Evolutionary conservation across 2,888 invertebrate genomes (phyloP), one percentile per base, ranked within the genome.

Genomic region (Drosophila ochracea): DNA sequence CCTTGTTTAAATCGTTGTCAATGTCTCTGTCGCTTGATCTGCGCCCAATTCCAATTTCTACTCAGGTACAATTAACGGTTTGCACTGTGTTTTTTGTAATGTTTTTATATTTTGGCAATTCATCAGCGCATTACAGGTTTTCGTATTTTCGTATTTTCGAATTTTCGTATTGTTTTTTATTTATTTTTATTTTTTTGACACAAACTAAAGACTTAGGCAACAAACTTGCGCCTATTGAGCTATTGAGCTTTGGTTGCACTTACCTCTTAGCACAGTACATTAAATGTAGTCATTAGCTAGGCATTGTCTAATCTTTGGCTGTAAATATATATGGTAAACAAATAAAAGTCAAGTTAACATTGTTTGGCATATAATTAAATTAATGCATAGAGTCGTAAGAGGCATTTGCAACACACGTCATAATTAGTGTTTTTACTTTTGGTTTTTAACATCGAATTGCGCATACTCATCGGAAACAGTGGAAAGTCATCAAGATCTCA

Each of bases 221-320:
- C 75, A 28, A 79, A 79, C 82, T 69, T 52, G 47, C 11, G 33
- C 7, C n/a, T 30, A 10, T 33, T 35, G 35, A 28, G 35, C 6
- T 6, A 57, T 37, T 57, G 65, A 37, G 4, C 30, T 4, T 30
- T 68, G 68, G 7, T 39, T 67, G 68, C 58, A 88, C 85, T 90
- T 75, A 85, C 84, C 89, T 65, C 54, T 88, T 74, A 80, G 67
- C 75, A 47, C 53, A 70, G 59, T 59, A 65, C 59, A 60, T 60
- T 63, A 63, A 76, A 64, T 67, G 54, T 60, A 60, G 49, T 58
- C 65, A 64, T 70, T 61, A 55, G 54, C 54, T 28, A 30, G 52
- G 37, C 60, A 55, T 68, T 67, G 57, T 50, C 71, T 69, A 52
- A 59, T 88, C 87, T 89, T 89, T 84, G 85, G 89, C 85, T 85